Conservation (phyloP, 2,797 vertebrate genomes). For the Crocidura indochinensis region DNA sequence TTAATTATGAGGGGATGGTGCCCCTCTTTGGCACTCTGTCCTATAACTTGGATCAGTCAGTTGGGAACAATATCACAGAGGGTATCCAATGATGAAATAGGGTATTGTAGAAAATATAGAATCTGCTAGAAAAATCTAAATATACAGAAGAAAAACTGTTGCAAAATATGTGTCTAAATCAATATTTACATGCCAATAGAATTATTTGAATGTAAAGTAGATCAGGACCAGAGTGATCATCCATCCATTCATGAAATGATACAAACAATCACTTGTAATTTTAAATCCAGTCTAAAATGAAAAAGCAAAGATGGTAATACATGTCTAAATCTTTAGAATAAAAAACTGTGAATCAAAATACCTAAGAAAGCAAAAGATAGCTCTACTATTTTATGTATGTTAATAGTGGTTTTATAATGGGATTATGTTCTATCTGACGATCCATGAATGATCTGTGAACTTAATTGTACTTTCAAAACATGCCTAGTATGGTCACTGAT, state of each 20-base stretch:
- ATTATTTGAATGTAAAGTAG: constrained; percentile 53
- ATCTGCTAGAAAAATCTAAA: constrained; percentile 17
- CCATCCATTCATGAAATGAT: constrained; percentile 50
- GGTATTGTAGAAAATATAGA: too few species aligned
- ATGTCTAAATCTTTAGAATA: constrained; percentile 36
- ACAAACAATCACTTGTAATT: neutral
- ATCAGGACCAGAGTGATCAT: constrained; percentile 68
- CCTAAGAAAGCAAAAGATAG: neutral
- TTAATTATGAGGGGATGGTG: too few species aligned
- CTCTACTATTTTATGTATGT: constrained; percentile 20
- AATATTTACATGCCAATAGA: constrained; percentile 70
- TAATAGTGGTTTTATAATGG: neutral
- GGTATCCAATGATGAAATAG: too few species aligned
- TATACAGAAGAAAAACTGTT: constrained; percentile 18
- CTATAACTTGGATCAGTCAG: too few species aligned
- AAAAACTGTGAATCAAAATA: neutral
- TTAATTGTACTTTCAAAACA: neutral
- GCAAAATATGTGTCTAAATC: constrained; percentile 52
- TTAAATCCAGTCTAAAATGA: constrained; percentile 64
- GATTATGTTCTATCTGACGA: constrained; percentile 14
- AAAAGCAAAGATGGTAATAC: constrained; percentile 6
- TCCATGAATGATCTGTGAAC: constrained; percentile 8
- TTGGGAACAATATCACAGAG: too few species aligned
- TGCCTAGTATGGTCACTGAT: neutral
- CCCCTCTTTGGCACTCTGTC: too few species aligned